phyloP scores from a whole-genome alignment of 2,888 invertebrate genomes.

The Nysson spinosus region DNA sequence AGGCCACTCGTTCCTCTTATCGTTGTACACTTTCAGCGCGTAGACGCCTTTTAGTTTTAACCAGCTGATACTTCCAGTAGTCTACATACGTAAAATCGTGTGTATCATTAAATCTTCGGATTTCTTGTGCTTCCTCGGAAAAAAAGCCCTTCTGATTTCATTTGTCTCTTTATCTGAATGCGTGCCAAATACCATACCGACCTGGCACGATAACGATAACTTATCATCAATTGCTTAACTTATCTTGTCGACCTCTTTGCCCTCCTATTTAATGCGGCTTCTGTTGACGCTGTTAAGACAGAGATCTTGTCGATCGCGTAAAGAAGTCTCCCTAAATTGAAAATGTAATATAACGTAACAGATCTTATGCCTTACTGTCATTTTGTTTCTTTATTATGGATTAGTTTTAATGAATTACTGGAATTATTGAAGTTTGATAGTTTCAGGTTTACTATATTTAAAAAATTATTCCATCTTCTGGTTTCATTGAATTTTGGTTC shows the following conservation, averaged over 20 bases:
- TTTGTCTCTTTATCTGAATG: slow-evolving; percentile 49
- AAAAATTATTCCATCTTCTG: no score
- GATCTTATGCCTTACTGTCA: background rate
- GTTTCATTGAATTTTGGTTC: no score
- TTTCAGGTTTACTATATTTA: no score
- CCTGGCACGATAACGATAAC: slow-evolving; percentile 56
- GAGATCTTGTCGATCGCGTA: slow-evolving; percentile 15
- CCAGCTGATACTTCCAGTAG: background rate
- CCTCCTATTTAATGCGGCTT: slow-evolving; percentile 46
- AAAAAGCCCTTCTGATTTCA: slow-evolving; percentile 38
- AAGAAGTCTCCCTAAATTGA: slow-evolving; percentile 6
- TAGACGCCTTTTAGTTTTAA: background rate
- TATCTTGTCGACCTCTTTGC: slow-evolving; percentile 63
- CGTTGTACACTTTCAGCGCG: slow-evolving; percentile 1
- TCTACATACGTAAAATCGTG: no score
- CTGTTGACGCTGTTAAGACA: slow-evolving; percentile 20
- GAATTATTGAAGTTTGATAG: no score
- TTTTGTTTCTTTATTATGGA: background rate
- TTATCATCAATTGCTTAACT: slow-evolving; percentile 63
- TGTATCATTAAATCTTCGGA: slow-evolving; percentile 5
- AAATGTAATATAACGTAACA: background rate
- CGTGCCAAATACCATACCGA: slow-evolving; percentile 53
- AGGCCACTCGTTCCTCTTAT: slow-evolving; percentile 10
- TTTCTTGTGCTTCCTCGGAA: slow-evolving; percentile 10
- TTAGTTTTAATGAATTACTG: no score